phyloP scores from a whole-genome alignment of 1,140 invertebrate genomes.

The Apocrypta bakeri region DNA sequence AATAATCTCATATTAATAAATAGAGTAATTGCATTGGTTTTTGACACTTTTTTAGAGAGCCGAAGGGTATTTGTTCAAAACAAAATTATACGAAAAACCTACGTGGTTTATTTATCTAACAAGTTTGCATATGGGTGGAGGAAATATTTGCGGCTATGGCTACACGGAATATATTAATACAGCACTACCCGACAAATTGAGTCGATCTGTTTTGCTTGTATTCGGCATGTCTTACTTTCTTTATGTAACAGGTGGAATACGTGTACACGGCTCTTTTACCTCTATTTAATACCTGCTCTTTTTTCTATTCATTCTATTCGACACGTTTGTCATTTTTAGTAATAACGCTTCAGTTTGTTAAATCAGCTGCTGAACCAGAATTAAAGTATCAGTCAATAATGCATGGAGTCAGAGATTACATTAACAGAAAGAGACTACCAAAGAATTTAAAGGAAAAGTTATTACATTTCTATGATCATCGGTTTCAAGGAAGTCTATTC shows the following conservation, averaged over 20 bases:
- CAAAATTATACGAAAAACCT: constrained; percentile 51
- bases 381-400: constrained; percentile 64
- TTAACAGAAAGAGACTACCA: constrained; percentile 58
- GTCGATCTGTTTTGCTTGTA: constrained; percentile 58
- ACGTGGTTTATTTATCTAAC: constrained; percentile 57
- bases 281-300: too few species aligned
- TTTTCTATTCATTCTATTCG: too few species aligned
- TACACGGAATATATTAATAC: constrained; percentile 55
- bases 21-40: too few species aligned
- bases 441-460: constrained; percentile 56
- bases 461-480: constrained; percentile 62
- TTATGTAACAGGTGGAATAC: constrained; percentile 63
- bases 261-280: too few species aligned
- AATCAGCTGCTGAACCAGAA: constrained; percentile 59
- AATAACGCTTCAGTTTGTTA: constrained; percentile 58
- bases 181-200: constrained; percentile 54
- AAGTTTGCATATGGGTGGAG: constrained; percentile 61
- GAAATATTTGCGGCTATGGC: constrained; percentile 60
- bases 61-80: constrained; percentile 51
- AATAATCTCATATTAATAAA: too few species aligned
- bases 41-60: constrained; percentile 49
- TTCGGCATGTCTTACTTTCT: constrained; percentile 60
- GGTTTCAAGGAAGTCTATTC: constrained; percentile 63
- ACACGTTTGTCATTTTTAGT: constrained; percentile 60
- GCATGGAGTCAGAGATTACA: constrained; percentile 60